Conservation (phyloP, 2,888 invertebrate species). For the Nematopogon swammerdamellus region DNA sequence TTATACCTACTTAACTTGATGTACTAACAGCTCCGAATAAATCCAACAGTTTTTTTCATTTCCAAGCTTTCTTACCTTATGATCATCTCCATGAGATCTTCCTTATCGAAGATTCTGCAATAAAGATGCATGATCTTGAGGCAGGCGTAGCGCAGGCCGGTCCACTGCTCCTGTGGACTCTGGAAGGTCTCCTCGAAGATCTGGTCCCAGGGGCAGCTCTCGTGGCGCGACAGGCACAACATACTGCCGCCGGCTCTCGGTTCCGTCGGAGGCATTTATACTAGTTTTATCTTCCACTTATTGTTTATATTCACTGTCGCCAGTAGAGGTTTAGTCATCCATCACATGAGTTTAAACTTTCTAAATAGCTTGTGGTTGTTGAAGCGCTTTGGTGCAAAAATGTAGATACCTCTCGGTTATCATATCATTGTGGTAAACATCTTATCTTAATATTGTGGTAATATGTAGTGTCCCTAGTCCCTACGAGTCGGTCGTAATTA, state of each 20-base stretch:
- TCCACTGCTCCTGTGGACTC: constrained; percentile 66
- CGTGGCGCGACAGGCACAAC: constrained; percentile 62
- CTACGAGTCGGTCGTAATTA: too few species aligned
- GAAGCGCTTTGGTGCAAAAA: too few species aligned
- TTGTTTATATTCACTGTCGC: background rate
- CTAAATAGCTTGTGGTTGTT: too few species aligned
- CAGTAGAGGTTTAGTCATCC: too few species aligned
- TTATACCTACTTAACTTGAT: too few species aligned
- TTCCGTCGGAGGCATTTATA: constrained; percentile 51
- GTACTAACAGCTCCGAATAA: too few species aligned
- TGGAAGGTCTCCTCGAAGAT: constrained; percentile 44
- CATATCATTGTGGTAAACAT: too few species aligned
- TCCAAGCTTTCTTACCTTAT: constrained; percentile 80
- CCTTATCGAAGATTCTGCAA: constrained; percentile 83
- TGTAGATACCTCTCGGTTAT: too few species aligned
- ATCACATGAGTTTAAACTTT: too few species aligned
- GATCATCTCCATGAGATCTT: constrained; percentile 74
- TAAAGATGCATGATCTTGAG: constrained; percentile 80
- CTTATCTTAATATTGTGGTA: too few species aligned
- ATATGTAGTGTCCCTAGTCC: too few species aligned
- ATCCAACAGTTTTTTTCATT: too few species aligned
- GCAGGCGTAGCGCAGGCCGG: constrained; percentile 80
- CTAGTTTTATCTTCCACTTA: constrained; percentile 7
- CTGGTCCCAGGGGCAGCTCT: constrained; percentile 58
- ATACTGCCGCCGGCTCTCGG: constrained; percentile 46